phyloP scores from a whole-genome alignment of 2,888 invertebrate genomes.

The Beris chalybata region DNA sequence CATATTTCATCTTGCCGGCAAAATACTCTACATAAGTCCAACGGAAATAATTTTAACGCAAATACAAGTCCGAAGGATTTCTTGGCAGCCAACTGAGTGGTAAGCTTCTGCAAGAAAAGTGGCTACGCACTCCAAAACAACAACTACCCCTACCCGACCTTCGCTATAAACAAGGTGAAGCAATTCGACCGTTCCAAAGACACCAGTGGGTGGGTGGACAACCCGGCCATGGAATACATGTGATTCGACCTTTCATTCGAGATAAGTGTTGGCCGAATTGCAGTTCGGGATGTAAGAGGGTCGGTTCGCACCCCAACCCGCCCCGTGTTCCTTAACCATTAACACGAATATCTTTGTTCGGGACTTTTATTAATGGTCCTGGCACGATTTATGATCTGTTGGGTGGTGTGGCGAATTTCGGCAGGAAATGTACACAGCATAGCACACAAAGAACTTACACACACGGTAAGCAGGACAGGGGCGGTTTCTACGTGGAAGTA shows the following conservation, averaged over 20 bases:
- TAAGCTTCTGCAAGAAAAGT: too few species aligned
- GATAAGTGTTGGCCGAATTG: constrained; percentile 26
- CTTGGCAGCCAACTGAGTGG: neutral
- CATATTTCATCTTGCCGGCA: constrained; percentile 24
- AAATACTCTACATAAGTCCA: constrained; percentile 30
- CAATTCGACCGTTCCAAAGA: neutral
- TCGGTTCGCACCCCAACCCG: too few species aligned
- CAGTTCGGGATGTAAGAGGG: neutral
- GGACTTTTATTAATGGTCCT: constrained; percentile 35
- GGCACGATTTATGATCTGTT: constrained; percentile 34
- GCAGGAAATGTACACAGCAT: too few species aligned
- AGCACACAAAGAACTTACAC: too few species aligned
- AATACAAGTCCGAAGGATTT: neutral
- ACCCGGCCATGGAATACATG: constrained; percentile 8
- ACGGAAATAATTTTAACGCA: constrained; percentile 32
- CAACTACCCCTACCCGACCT: too few species aligned
- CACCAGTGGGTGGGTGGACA: neutral
- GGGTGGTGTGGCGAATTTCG: neutral
- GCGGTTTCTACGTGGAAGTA: too few species aligned
- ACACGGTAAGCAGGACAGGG: too few species aligned
- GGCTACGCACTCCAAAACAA: too few species aligned
- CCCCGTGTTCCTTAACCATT: constrained; percentile 10
- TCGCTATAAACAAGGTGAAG: constrained; percentile 5
- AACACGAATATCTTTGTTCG: constrained; percentile 30
- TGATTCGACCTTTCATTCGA: constrained; percentile 32